These are phyloP conservation scores for Cyanistes caeruleus DNA, from an alignment of 2,113 vertebrate genomes.

Conservation along the genomic window DNA sequence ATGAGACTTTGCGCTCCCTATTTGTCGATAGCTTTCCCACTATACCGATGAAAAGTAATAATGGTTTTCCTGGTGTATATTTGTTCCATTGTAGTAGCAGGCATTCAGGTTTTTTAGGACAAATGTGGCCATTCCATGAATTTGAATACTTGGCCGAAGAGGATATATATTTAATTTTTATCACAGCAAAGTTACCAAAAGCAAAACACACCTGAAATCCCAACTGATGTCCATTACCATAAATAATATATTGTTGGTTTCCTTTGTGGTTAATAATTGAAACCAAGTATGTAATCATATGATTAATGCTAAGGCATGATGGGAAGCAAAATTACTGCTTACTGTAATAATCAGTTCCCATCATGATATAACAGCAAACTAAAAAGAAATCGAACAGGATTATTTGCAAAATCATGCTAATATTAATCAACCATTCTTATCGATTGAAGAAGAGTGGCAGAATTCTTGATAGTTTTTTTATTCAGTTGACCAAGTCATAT, in stretches of 20 bases:
- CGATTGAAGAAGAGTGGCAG: background rate
- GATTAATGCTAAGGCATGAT: constrained; percentile 9
- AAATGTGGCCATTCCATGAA: background rate
- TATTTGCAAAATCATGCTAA: background rate
- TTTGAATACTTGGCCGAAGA: background rate
- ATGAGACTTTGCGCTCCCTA: background rate
- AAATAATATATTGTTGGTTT: constrained; percentile 28
- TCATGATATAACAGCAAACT: background rate
- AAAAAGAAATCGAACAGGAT: background rate
- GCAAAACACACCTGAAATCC: background rate
- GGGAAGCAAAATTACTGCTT: constrained; percentile 26
- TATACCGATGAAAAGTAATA: background rate
- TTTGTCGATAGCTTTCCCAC: background rate
- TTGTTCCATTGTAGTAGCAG: background rate
- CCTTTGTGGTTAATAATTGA: constrained; percentile 46
- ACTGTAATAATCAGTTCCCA: constrained; percentile 12
- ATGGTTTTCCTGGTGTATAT: background rate
- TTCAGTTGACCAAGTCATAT: background rate
- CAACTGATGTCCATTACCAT: constrained; percentile 38
- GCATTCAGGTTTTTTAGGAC: background rate
- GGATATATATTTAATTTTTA: background rate
- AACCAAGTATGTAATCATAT: background rate
- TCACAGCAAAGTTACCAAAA: background rate
- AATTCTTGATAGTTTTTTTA: background rate
- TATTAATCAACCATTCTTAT: background rate